Conservation (phyloP, 92 coral and sea anemone species). For the Palythoa grandiflora region DNA sequence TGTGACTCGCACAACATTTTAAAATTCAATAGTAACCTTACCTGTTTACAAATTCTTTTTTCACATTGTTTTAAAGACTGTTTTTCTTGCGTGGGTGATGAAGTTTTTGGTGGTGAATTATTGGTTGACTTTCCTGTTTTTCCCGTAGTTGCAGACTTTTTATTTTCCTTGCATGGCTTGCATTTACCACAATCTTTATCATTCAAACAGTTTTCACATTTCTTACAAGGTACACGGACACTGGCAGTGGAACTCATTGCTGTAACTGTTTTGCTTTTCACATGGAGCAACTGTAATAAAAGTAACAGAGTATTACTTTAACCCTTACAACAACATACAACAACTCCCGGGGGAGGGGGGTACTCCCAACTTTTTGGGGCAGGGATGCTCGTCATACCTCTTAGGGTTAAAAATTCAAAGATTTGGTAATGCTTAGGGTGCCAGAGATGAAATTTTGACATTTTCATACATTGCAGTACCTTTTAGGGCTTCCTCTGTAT, state of each 20-base stretch:
- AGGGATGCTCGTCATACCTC: too few species aligned
- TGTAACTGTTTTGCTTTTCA: background rate
- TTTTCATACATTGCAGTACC: too few species aligned
- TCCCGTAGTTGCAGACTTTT: background rate
- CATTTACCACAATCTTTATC: constrained; percentile 40
- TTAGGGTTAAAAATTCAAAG: too few species aligned
- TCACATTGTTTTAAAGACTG: constrained; percentile 1
- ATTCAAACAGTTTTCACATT: constrained; percentile 33
- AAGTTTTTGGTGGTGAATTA: background rate
- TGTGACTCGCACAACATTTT: background rate
- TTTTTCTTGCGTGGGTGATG: background rate
- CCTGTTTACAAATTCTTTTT: constrained; percentile 15
- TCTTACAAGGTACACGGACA: constrained; percentile 26
- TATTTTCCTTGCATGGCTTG: constrained; percentile 37
- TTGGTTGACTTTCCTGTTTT: background rate
- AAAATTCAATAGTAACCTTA: background rate
- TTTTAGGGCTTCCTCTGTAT: too few species aligned
- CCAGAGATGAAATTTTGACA: too few species aligned
- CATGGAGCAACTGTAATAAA: too few species aligned
- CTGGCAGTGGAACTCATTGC: background rate
- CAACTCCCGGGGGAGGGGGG: too few species aligned
- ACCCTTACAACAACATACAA: too few species aligned
- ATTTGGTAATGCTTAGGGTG: too few species aligned
- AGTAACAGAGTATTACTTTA: too few species aligned
- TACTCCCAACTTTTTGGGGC: too few species aligned